Conservation (phyloP, 1,140 invertebrate species). For the Riptortus pedestris region DNA sequence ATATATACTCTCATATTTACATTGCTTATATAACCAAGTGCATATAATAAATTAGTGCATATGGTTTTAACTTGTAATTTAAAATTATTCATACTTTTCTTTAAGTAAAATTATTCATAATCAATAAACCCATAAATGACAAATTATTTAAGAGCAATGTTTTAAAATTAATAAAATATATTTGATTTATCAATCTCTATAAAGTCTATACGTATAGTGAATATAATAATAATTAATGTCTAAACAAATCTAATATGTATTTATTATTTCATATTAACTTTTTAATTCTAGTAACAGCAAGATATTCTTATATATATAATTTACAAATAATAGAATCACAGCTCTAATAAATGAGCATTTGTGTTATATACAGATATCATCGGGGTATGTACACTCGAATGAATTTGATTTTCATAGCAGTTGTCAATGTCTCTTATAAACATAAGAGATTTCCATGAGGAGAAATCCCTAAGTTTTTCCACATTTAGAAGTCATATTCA, state of each 20-base stretch:
- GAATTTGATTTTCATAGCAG: background rate
- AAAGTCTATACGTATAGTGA: background rate
- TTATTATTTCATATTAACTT: too few relatives aligned
- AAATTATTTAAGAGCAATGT: background rate
- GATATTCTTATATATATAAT: background rate
- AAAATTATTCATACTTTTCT: background rate
- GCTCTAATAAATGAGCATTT: constrained; percentile 16
- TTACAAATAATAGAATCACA: background rate
- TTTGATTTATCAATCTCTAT: background rate
- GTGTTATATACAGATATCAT: constrained; percentile 5
- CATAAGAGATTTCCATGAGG: constrained; percentile 6
- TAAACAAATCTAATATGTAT: too few relatives aligned
- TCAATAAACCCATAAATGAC: background rate
- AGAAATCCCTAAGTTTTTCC: constrained; percentile 9
- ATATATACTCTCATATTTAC: too few relatives aligned
- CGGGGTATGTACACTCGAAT: background rate
- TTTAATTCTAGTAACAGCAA: background rate
- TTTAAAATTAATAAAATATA: background rate
- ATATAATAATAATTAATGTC: background rate
- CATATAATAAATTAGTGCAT: constrained; percentile 22
- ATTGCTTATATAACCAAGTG: too few relatives aligned
- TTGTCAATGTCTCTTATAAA: constrained; percentile 1
- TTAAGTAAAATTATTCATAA: background rate
- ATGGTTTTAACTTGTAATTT: background rate
- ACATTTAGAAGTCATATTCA: background rate